These are phyloP conservation scores for Trisateles emortualis DNA, from an alignment of 2,888 invertebrate species.

Conservation along the genomic window DNA sequence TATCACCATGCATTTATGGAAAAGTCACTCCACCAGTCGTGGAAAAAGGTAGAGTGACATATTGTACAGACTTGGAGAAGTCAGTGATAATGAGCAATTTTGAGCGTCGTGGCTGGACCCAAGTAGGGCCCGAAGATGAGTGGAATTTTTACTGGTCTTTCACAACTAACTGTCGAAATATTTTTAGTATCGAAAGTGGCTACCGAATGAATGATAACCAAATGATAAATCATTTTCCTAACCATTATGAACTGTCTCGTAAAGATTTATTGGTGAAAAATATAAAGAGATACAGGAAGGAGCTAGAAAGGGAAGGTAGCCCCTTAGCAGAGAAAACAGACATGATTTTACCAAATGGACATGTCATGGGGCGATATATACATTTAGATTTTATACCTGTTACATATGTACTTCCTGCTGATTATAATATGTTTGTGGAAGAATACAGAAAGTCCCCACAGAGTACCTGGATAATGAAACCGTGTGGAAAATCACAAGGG, in stretches of 20 bases:
- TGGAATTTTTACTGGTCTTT: slow-evolving; percentile 99
- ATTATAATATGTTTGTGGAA: slow-evolving; percentile 98
- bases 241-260: slow-evolving; percentile 97
- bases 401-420: slow-evolving; percentile 97
- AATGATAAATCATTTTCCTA: slow-evolving; percentile 98
- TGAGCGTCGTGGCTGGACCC: slow-evolving; percentile 96
- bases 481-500: slow-evolving; percentile 97
- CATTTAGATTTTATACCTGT: slow-evolving; percentile 97
- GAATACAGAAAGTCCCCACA: slow-evolving; percentile 97
- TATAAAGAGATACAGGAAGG: slow-evolving; percentile 96
- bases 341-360: slow-evolving; percentile 85
- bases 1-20: slow-evolving; percentile 46
- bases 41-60: slow-evolving; percentile 66
- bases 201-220: slow-evolving; percentile 97
- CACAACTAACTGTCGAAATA: slow-evolving; percentile 95
- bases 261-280: slow-evolving; percentile 98
- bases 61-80: slow-evolving; percentile 96
- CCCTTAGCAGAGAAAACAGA: slow-evolving; percentile 92
- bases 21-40: slow-evolving; percentile 46
- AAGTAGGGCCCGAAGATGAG: slow-evolving; percentile 95
- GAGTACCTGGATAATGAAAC: slow-evolving; percentile 99
- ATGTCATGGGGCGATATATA: slow-evolving; percentile 90
- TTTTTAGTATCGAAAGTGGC: slow-evolving; percentile 97
- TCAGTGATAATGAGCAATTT: slow-evolving; percentile 97
- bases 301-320: slow-evolving; percentile 95